Evolutionary conservation across 2,888 invertebrate species (phyloP), one percentile per base, ranked within the genome.

Genomic region (Noctua fimbriata): DNA sequence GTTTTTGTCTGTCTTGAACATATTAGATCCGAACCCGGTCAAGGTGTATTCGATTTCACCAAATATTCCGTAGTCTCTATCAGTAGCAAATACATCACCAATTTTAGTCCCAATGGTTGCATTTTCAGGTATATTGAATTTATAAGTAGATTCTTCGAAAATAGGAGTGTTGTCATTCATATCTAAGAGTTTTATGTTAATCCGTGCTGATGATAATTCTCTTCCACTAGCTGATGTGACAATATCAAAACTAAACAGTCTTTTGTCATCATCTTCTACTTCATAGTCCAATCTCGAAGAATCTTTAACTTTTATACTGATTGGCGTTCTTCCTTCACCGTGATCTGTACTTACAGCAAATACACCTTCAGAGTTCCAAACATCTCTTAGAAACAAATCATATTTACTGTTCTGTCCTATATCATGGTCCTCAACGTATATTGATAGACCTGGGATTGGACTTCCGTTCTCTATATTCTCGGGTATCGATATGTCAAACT

Each of bases 131-230:
- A 98, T 97, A 66, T 97, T 97, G 65, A 98, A 97, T 77, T 97
- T 97, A 90, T 98, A 98, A 28, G 97, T 97, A 0, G 97, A 92
- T 80, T 97, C 95, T 16, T 97, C 96, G 90, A 98, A 98, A 60
- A 97, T 93, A 0, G 98, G 98, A 0, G 97, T 95, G 89, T 98
- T 98, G 89, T 99, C 99, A 90, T 99, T 99, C 73, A 98, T 98
- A 93, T 99, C 99, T 52, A 97, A 90, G 1, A 98, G 93, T 85
- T 97, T 97, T 2, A 98, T 97, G 75, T 97, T 97, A 0, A 98
- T 97, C 87, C 97, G 96, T 0, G 98, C 96, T 65, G 96, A 96
- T 14, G 98, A 97, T 73, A 97, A 95, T 93, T 98, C 97, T 89
- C 94, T 90, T 1, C 95, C 97, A 69, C 96, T 94, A 0, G 97